phyloP scores from a whole-genome alignment of 2,113 vertebrate genomes.

The Dicerorhinus sumatrensis region DNA sequence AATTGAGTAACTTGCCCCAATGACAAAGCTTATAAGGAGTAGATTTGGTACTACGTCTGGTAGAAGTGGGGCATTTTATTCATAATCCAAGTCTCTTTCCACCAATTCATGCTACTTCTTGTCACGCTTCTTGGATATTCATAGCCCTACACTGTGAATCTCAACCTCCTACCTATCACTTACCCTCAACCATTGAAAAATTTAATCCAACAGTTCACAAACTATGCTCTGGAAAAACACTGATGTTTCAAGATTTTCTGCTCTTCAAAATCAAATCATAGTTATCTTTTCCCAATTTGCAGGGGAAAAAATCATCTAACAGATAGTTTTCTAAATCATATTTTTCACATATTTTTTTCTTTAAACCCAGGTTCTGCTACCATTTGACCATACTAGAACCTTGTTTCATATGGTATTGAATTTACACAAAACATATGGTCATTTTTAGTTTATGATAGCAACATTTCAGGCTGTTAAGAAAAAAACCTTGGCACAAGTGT shows the following conservation, averaged over 20 bases:
- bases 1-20: neutral
- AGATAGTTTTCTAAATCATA: neutral
- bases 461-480: neutral
- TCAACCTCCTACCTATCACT: neutral
- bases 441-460: neutral
- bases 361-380: neutral
- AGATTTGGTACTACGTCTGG: neutral
- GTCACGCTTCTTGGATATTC: neutral
- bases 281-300: neutral
- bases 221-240: neutral
- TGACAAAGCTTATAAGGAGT: neutral
- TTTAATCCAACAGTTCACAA: neutral
- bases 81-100: neutral
- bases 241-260: neutral
- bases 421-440: neutral
- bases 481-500: neutral
- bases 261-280: slow-evolving; percentile 34
- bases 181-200: neutral
- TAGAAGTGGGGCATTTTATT: neutral
- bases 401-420: neutral
- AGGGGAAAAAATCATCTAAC: neutral
- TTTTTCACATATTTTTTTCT: neutral
- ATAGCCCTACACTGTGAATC: neutral
- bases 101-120: neutral
- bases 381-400: neutral